A percentile compares a stretch with the other conserved stretches of the same genome.
Evolutionary conservation across 1,140 invertebrate species (phyloP).

Genomic region (Nautilus pompilius): DNA sequence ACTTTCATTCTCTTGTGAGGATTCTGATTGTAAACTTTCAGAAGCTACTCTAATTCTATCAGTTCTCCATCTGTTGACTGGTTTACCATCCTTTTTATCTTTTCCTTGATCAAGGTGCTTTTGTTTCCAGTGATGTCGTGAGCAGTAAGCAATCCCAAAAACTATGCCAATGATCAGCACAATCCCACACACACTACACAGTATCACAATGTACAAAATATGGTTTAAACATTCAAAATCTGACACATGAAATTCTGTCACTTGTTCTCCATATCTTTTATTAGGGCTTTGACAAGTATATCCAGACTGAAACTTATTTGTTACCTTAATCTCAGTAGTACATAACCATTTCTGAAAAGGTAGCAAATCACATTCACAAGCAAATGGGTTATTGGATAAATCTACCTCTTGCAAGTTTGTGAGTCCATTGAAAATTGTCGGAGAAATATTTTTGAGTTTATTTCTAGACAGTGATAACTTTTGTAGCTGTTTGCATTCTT

Average conservation of each 20-base stretch:
- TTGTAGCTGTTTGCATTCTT: conserved; percentile 12
- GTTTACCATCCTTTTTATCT: too few relatives aligned
- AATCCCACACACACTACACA: too few relatives aligned
- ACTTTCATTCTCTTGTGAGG: too few relatives aligned
- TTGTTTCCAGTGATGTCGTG: too few relatives aligned
- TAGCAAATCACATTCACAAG: conserved; percentile 34
- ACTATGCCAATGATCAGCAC: too few relatives aligned
- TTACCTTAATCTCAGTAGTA: conserved; percentile 17
- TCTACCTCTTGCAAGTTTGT: conserved; percentile 27
- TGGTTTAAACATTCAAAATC: conserved; percentile 6
- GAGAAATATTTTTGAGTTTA: conserved; percentile 16
- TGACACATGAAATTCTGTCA: conserved; percentile 14
- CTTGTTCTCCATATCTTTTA: conserved; percentile 11
- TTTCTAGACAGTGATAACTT: conserved; percentile 22
- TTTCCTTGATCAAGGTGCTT: too few relatives aligned
- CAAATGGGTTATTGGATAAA: conserved; percentile 36
- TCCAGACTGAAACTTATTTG: conserved; percentile 13
- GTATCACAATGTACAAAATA: not conserved
- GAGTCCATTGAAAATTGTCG: conserved; percentile 18
- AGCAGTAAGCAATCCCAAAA: too few relatives aligned
- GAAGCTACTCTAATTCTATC: too few relatives aligned
- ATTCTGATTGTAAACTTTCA: too few relatives aligned
- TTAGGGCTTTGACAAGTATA: conserved; percentile 19
- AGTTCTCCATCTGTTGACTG: too few relatives aligned
- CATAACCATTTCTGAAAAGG: conserved; percentile 31